Percentiles rank a stretch among this genome's conserved stretches.
phyloP scores from a whole-genome alignment of 2,113 vertebrate genomes.

The Trichomycterus rosablanca region DNA sequence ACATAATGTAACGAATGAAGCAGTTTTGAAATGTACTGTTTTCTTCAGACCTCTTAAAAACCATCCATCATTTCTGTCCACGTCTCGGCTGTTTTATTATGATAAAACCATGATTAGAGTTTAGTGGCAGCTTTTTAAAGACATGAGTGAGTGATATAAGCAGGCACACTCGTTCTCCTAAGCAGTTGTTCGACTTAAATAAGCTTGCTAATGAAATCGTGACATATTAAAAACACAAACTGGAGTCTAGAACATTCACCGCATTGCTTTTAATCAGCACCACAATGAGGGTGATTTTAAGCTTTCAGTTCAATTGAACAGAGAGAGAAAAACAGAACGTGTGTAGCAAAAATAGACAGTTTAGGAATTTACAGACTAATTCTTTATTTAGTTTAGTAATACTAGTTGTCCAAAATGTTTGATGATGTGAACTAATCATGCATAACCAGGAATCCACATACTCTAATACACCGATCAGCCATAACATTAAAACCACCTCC shows the following conservation, averaged over 20 bases:
- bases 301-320: too few relatives aligned
- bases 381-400: too few relatives aligned
- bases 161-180: not conserved
- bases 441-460: too few relatives aligned
- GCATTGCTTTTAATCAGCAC: conserved; percentile 4
- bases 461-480: too few relatives aligned
- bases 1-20: conserved; percentile 28
- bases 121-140: conserved; percentile 26
- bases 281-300: conserved; percentile 1
- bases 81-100: conserved; percentile 22
- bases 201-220: conserved; percentile 23
- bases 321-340: too few relatives aligned
- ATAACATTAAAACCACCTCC: too few relatives aligned
- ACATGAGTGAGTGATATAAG: conserved; percentile 18
- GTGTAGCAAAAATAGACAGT: too few relatives aligned
- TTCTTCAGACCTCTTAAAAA: conserved; percentile 23
- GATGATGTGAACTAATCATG: too few relatives aligned
- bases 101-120: conserved; percentile 14
- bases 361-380: too few relatives aligned
- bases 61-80: conserved; percentile 18
- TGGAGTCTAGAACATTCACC: not conserved
- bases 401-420: too few relatives aligned
- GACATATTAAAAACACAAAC: conserved; percentile 26
- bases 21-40: conserved; percentile 15
- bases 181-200: conserved; percentile 14